Percentiles rank a stretch among this genome's conserved stretches.
Conservation (phyloP, 2,113 vertebrate species). For the Saguinus imperator region DNA sequence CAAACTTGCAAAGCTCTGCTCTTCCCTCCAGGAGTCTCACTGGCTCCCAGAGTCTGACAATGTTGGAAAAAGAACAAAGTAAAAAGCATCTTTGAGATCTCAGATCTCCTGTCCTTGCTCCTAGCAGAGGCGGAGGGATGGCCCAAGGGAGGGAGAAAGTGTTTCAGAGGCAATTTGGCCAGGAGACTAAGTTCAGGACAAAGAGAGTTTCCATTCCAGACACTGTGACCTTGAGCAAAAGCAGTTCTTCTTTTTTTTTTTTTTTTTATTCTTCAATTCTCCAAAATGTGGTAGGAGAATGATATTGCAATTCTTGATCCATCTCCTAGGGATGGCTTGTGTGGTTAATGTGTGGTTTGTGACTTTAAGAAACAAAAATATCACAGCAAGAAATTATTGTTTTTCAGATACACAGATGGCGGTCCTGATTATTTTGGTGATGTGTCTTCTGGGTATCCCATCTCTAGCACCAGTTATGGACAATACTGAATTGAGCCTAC, state of each 20-base stretch:
- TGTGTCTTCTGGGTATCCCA: neutral
- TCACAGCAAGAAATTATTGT: constrained; percentile 40
- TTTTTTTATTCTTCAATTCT: constrained; percentile 57
- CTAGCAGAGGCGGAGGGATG: constrained; percentile 28
- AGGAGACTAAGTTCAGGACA: constrained; percentile 50
- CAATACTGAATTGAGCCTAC: neutral
- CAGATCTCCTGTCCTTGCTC: constrained; percentile 14
- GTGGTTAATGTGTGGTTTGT: constrained; percentile 58
- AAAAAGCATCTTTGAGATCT: constrained; percentile 36
- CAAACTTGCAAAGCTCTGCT: neutral
- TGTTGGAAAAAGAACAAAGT: constrained; percentile 52
- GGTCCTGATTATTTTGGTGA: neutral
- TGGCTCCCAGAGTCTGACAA: constrained; percentile 28
- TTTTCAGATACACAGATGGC: constrained; percentile 11
- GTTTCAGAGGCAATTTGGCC: constrained; percentile 41
- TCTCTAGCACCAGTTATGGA: neutral
- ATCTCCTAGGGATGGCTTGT: constrained; percentile 51
- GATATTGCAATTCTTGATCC: constrained; percentile 23
- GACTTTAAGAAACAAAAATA: constrained; percentile 59
- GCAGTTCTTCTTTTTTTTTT: constrained; percentile 1
- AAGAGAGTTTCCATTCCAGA: constrained; percentile 63
- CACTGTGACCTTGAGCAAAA: constrained; percentile 68
- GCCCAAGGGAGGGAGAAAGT: constrained; percentile 40
- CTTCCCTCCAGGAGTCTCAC: neutral
- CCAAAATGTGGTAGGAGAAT: constrained; percentile 52